Conservation (phyloP, 2,113 vertebrate genomes). For the Semicossyphus pulcher region DNA sequence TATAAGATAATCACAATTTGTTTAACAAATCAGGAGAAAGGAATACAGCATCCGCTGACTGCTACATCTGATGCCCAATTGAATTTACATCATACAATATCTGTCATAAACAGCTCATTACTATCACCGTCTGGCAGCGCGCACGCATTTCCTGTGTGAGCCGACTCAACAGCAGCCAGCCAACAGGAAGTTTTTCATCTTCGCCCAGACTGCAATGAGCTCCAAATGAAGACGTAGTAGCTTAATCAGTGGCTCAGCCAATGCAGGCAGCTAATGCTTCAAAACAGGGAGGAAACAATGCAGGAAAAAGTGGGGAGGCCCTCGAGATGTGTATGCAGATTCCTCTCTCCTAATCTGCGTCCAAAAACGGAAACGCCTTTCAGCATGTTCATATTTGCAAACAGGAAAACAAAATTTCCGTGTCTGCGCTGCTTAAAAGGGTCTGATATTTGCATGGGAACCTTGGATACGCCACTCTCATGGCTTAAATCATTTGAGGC, state of each 20-base stretch:
- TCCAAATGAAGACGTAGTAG: conserved; percentile 41
- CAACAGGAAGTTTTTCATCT: conserved; percentile 42
- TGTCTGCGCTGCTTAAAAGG: conserved; percentile 11
- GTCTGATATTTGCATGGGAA: conserved; percentile 13
- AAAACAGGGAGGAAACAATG: conserved; percentile 5
- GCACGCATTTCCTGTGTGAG: conserved; percentile 23
- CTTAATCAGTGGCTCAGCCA: conserved; percentile 22
- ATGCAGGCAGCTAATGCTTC: conserved; percentile 25
- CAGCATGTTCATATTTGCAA: conserved; percentile 28
- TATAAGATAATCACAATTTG: conserved; percentile 38
- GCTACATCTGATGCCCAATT: conserved; percentile 42
- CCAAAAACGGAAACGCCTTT: neutral
- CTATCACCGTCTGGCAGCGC: conserved; percentile 34
- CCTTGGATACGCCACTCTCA: neutral
- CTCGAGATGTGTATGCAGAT: conserved; percentile 9
- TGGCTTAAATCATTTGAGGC: neutral
- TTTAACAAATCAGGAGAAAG: conserved; percentile 51
- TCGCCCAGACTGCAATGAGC: conserved; percentile 33
- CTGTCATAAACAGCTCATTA: conserved; percentile 61
- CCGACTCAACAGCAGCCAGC: conserved; percentile 31
- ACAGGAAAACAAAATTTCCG: neutral
- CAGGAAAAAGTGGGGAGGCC: conserved; percentile 5
- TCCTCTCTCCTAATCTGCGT: neutral
- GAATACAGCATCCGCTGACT: conserved; percentile 34
- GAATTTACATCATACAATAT: conserved; percentile 55